These are phyloP conservation scores for Aplysina aerophoba DNA, from an alignment of 37 sponge, comb jelly and placozoan species.

Conservation along the genomic window DNA sequence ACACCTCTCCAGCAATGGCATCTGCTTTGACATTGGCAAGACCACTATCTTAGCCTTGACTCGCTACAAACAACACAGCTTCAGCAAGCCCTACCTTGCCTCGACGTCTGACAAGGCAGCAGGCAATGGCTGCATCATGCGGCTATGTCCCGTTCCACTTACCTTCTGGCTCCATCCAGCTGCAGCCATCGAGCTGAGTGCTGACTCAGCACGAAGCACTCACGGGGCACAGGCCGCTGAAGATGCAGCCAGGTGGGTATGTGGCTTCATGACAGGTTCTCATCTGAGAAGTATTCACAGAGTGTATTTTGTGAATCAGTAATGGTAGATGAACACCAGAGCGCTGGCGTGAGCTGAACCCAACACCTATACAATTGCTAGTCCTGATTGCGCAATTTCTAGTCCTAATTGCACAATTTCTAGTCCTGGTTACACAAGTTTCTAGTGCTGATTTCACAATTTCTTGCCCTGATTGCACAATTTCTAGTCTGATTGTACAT, in stretches of 20 bases:
- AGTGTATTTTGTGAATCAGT: too few species aligned
- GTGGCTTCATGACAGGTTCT: too few species aligned
- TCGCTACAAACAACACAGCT: slow-evolving; percentile 37
- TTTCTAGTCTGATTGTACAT: too few species aligned
- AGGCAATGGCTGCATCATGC: slow-evolving; percentile 88
- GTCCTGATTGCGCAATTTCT: too few species aligned
- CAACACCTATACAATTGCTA: too few species aligned
- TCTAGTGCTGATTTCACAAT: too few species aligned
- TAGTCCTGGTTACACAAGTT: too few species aligned
- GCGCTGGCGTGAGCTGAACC: too few species aligned
- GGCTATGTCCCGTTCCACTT: slow-evolving; percentile 80
- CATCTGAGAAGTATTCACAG: too few species aligned
- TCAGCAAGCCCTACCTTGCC: slow-evolving; percentile 62
- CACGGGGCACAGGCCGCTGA: slow-evolving; percentile 72
- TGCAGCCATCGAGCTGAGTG: slow-evolving; percentile 73
- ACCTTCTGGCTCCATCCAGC: slow-evolving; percentile 59
- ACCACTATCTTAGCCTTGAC: slow-evolving; percentile 57
- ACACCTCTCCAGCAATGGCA: slow-evolving; percentile 79
- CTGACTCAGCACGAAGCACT: slow-evolving; percentile 62
- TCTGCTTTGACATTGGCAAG: slow-evolving; percentile 85
- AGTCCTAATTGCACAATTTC: too few species aligned
- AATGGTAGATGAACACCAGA: too few species aligned
- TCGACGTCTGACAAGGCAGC: slow-evolving; percentile 66
- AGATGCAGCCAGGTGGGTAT: slow-evolving; percentile 78
- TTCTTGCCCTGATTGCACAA: too few species aligned